Evolutionary conservation across 2,888 invertebrate species (phyloP), one percentile per base, ranked within the genome.

Genomic region (Cyrtodaria siliqua): DNA sequence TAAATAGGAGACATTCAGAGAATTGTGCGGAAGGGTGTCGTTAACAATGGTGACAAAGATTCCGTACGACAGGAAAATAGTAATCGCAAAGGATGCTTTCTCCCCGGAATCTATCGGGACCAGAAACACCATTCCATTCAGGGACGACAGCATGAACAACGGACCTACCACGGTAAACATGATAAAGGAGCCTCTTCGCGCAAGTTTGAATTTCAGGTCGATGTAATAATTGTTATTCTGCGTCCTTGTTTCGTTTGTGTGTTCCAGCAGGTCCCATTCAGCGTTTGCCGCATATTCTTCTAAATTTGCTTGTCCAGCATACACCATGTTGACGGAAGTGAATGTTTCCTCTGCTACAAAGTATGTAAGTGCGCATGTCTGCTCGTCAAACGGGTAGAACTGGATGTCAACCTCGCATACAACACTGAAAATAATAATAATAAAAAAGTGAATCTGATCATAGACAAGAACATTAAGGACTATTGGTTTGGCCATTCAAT

Each of bases 101-200:
- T 62, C 62, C 9, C 49, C 62, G n/a, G 62, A 62, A 23, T 62
- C 62, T 1, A 62, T 62, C 2, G 62, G 62, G 20, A 62, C 62
- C 8, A 62, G 33, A 33, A 62, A 62, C 2, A 62, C 50, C 9
- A 26, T 33, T 4, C 29, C 18, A 26, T 62, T 62, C 23, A 62
- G n/a, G 9, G 29, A 20, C n/a, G 62, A 49, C 38, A 62, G 52
- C 18, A 62, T 50, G 12, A 50, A 23, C 23, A 62, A n/a, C 2
- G 62, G 62, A n/a, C 50, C 50, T 9, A 62, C 26, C 2, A 62
- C 50, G 26, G 62, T 62, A 26, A 52, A 50, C 3, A 62, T 6
- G 2, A 50, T 52, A 23, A 62, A 62, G 14, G 27, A 23, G 12
- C 16, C 24, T 6, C 62, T n/a, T 14, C 62, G 2, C 9, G 26